Conservation (phyloP, 1,140 invertebrate genomes). For the Hypothenemus hampei region DNA sequence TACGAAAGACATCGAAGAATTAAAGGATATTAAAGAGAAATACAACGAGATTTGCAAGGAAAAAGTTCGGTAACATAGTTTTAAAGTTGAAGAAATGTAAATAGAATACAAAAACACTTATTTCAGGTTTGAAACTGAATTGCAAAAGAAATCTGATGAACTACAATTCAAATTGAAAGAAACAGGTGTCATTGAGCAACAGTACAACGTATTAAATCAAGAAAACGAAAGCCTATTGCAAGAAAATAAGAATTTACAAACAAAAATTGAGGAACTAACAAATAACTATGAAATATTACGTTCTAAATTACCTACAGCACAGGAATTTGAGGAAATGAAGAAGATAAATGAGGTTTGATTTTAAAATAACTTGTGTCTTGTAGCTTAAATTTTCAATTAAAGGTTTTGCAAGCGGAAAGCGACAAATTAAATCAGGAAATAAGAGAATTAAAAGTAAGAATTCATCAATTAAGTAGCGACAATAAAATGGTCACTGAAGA, state of each 20-base stretch:
- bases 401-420: slow-evolving; percentile 18
- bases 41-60: slow-evolving; percentile 9
- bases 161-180: slow-evolving; percentile 20
- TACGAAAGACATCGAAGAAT: background rate
- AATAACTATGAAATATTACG: slow-evolving; percentile 14
- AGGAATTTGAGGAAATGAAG: slow-evolving; percentile 22
- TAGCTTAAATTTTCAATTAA: background rate
- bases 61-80: slow-evolving; percentile 9
- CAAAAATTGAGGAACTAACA: slow-evolving; percentile 22
- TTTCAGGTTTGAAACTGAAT: slow-evolving; percentile 12
- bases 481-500: slow-evolving; percentile 39
- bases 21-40: slow-evolving; percentile 5
- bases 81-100: no score
- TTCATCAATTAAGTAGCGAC: slow-evolving; percentile 34
- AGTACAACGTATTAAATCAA: slow-evolving; percentile 15
- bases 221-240: slow-evolving; percentile 14
- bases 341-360: slow-evolving; percentile 26
- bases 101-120: background rate
- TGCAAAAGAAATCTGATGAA: slow-evolving; percentile 17
- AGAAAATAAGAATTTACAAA: slow-evolving; percentile 21
- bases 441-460: slow-evolving; percentile 25
- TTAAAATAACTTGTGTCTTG: no score
- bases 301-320: background rate
- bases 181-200: slow-evolving; percentile 16
- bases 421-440: slow-evolving; percentile 29